Evolutionary conservation across 2,797 vertebrate species (phyloP).

Genomic region (Argya squamiceps): DNA sequence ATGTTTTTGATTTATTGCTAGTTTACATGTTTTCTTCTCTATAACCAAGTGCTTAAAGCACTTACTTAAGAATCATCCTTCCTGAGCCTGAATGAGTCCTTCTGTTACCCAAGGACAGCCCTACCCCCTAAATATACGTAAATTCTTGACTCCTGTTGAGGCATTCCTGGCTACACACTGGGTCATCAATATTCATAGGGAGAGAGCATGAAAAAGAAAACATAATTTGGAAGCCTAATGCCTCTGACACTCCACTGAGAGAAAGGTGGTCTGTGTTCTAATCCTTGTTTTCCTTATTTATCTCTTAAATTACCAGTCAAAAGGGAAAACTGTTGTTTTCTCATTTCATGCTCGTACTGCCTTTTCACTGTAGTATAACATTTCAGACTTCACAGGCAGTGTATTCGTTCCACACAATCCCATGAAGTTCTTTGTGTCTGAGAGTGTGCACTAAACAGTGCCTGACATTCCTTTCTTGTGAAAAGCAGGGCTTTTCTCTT

Average conservation of each 20-base stretch:
- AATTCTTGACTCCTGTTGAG: background rate
- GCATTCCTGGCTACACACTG: background rate
- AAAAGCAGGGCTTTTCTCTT: background rate
- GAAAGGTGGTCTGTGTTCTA: constrained; percentile 18
- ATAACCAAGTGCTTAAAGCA: background rate
- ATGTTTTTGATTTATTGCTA: constrained; percentile 10
- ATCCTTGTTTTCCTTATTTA: constrained; percentile 50
- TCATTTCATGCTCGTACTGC: background rate
- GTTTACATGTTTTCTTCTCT: background rate
- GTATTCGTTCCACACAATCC: background rate
- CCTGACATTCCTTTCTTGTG: background rate
- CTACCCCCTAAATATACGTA: background rate
- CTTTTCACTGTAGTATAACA: background rate
- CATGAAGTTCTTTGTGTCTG: background rate
- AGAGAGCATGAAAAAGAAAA: constrained; percentile 29
- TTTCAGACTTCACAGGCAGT: background rate
- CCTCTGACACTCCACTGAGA: background rate
- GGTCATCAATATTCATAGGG: constrained; percentile 44
- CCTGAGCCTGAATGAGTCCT: background rate
- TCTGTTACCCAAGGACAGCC: background rate
- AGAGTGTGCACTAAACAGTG: background rate
- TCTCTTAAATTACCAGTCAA: constrained; percentile 42
- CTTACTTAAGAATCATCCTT: background rate
- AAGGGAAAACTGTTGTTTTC: constrained; percentile 29
- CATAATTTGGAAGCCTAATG: constrained; percentile 32